Base-by-base conservation (phyloP, 2,113 vertebrate species). In the Malurus melanocephalus region DNA sequence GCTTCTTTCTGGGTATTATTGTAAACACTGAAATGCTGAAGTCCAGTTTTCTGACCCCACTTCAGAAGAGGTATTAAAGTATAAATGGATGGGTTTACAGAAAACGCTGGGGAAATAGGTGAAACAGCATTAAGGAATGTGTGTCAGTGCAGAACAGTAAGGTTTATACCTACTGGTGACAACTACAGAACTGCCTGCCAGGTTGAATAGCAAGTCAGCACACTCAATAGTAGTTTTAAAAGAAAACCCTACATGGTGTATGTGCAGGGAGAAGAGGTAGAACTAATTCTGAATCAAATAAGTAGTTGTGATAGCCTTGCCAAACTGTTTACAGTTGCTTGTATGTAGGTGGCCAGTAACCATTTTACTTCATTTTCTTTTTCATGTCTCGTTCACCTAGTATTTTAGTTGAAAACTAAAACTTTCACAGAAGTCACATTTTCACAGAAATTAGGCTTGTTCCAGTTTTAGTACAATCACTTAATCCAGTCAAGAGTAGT, bases 221-320 rank as follows among this genome's bases (percentile, higher is more conserved):
- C 0, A 1, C 24, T 66, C 0, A 0, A 30, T 26, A 68, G 13
- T 22, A 46, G 40, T 46, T 74, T 40, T 40, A 27, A 59, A 16
- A 48, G 61, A 55, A 68, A 60, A 4, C 10, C 8, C 11, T 57
- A 2, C 15, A 9, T 26, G 5, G 7, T 45, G 6, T 24, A 6
- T 40, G 14, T 61, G 43, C n/a, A 85, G 61, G 48, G 71, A 61
- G 7, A 69, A 89, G 6, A 26, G 4, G 9, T 51, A 23, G 16
- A 62, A 11, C 14, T 30, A 16, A 19, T 46, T 93, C 46, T 21
- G 38, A 71, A 30, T 69, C 11, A 32, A 4, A 0, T 30, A 33
- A 15, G 13, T 52, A 48, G 42, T 48, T 73, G 17, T 56, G 46
- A 22, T 38, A 73, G 28, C 32, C 32, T 73, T 77, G 32, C 16